These are phyloP conservation scores for Hiodon alosoides DNA, from an alignment of 2,113 vertebrate genomes.

Conservation along the genomic window DNA sequence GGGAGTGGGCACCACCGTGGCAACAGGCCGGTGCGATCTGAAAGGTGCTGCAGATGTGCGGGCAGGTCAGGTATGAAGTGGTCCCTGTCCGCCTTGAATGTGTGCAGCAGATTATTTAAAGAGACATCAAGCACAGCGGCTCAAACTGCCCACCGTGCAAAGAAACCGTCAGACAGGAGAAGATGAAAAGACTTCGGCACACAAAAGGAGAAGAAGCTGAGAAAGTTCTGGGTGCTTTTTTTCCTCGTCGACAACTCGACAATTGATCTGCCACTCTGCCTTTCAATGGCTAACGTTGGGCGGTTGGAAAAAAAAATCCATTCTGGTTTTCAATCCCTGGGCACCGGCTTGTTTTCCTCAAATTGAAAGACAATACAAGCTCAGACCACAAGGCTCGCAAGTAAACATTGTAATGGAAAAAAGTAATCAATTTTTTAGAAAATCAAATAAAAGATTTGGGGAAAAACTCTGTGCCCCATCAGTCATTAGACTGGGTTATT, in stretches of 20 bases:
- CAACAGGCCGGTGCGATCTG: neutral
- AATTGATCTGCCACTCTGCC: constrained; percentile 11
- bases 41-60: neutral
- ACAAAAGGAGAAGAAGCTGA: neutral
- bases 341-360: neutral
- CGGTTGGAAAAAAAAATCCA: neutral
- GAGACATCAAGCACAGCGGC: constrained; percentile 6
- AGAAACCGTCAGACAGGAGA: neutral
- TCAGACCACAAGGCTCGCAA: neutral
- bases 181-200: neutral
- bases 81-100: constrained; percentile 11
- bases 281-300: neutral
- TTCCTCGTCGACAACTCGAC: neutral
- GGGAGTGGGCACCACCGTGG: no score
- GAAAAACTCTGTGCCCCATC: neutral
- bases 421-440: neutral
- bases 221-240: neutral
- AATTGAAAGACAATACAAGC: neutral
- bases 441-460: neutral
- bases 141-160: neutral
- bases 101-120: constrained; percentile 1
- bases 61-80: constrained; percentile 5
- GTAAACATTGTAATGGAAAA: constrained; percentile 1
- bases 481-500: neutral
- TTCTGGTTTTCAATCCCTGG: constrained; percentile 4